Evolutionary conservation across 2,113 vertebrate species (phyloP).

Genomic region (Miniopterus natalensis): DNA sequence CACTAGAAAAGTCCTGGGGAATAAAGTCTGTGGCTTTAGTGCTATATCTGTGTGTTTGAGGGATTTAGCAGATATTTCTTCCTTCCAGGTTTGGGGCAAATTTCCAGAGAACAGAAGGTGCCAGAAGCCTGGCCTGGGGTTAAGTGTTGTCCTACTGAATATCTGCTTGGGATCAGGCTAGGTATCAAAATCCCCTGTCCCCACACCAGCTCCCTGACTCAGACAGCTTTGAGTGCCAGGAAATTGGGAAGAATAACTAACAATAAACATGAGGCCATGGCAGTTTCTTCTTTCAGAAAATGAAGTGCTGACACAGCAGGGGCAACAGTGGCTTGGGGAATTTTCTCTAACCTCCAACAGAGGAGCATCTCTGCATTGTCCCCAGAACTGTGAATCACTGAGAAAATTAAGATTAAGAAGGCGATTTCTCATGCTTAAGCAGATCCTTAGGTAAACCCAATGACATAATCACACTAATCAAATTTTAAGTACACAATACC

Average conservation of each 20-base stretch:
- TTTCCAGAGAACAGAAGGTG: conserved; percentile 55
- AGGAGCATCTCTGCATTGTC: neutral
- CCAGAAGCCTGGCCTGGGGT: conserved; percentile 11
- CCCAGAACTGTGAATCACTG: neutral
- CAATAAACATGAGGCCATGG: conserved; percentile 49
- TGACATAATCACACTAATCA: neutral
- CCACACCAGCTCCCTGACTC: conserved; percentile 1
- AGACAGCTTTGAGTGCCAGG: conserved; percentile 33
- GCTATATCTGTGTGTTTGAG: neutral
- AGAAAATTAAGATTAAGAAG: conserved; percentile 15
- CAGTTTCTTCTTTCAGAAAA: conserved; percentile 60
- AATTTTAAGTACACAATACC: neutral
- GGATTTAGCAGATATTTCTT: conserved; percentile 34
- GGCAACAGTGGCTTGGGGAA: neutral
- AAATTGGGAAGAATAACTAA: conserved; percentile 62
- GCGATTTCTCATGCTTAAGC: neutral
- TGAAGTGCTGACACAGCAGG: conserved; percentile 40
- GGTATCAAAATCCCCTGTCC: neutral
- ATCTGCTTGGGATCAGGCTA: conserved; percentile 36
- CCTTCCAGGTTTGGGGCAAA: conserved; percentile 24
- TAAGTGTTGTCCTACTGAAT: conserved; percentile 43
- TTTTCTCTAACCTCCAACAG: neutral
- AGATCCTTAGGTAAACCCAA: neutral
- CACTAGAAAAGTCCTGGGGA: neutral
- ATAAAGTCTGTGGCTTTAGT: neutral